Evolutionary conservation across 2,888 invertebrate genomes (phyloP).

Genomic region (Synergus japonicus): DNA sequence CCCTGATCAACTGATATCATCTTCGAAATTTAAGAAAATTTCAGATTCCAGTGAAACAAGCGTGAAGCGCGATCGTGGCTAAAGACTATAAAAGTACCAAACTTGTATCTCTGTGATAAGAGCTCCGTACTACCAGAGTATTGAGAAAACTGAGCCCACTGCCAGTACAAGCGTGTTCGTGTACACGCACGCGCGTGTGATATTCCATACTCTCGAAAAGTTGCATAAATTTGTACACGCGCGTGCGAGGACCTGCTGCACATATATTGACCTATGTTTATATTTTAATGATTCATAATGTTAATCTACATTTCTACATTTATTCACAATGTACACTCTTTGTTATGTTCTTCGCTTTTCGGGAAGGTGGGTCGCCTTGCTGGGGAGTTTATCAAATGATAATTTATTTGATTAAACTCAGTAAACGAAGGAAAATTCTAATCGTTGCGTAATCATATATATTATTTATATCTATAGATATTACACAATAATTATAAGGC

Average conservation of each 20-base stretch:
- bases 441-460: slow-evolving; percentile 26
- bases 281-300: slow-evolving; percentile 51
- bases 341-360: slow-evolving; percentile 1
- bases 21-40: not conserved
- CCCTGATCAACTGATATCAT: not conserved
- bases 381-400: not conserved
- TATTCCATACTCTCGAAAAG: slow-evolving; percentile 18
- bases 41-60: not conserved
- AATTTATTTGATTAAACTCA: slow-evolving; percentile 7
- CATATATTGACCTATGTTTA: slow-evolving; percentile 54
- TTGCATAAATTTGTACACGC: slow-evolving; percentile 1
- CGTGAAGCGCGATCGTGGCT: slow-evolving; percentile 19
- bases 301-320: slow-evolving; percentile 14
- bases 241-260: slow-evolving; percentile 47
- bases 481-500: slow-evolving; percentile 38
- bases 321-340: not conserved
- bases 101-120: slow-evolving; percentile 73
- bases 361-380: slow-evolving; percentile 4
- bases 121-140: slow-evolving; percentile 71
- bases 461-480: slow-evolving; percentile 24
- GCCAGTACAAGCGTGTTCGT: slow-evolving; percentile 68
- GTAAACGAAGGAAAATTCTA: slow-evolving; percentile 13
- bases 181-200: slow-evolving; percentile 47
- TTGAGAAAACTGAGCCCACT: slow-evolving; percentile 71
- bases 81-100: slow-evolving; percentile 62